A percentile compares a stretch with the other conserved stretches of the same genome.
Conservation (phyloP, 2,113 vertebrate genomes). For the Epinephelus lanceolatus region DNA sequence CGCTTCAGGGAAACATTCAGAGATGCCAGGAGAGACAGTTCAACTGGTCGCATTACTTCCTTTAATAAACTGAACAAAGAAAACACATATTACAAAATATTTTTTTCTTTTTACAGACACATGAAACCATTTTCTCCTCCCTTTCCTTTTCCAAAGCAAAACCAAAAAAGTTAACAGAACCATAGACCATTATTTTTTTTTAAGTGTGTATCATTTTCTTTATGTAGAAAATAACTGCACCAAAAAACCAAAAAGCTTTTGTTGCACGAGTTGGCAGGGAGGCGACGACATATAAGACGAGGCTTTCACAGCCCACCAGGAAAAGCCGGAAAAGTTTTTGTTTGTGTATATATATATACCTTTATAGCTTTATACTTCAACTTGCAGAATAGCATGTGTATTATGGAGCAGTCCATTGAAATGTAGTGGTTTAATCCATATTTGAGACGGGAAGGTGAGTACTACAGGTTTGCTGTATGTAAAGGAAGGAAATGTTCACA, state of each 20-base stretch:
- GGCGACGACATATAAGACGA: slow-evolving; percentile 42
- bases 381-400: slow-evolving; percentile 33
- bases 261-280: slow-evolving; percentile 65
- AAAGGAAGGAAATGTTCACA: slow-evolving; percentile 7
- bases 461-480: slow-evolving; percentile 26
- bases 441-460: slow-evolving; percentile 38
- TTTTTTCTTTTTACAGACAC: slow-evolving; percentile 85
- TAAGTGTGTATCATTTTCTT: slow-evolving; percentile 70
- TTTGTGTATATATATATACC: not conserved
- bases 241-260: slow-evolving; percentile 69
- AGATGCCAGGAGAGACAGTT: slow-evolving; percentile 39
- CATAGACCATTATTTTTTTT: slow-evolving; percentile 63
- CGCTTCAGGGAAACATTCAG: slow-evolving; percentile 32
- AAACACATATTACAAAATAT: slow-evolving; percentile 95
- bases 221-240: slow-evolving; percentile 80
- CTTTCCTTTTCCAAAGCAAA: slow-evolving; percentile 60
- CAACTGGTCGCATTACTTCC: slow-evolving; percentile 88
- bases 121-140: slow-evolving; percentile 71
- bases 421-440: slow-evolving; percentile 41
- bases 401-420: slow-evolving; percentile 24
- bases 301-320: slow-evolving; percentile 43
- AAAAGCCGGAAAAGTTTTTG: slow-evolving; percentile 42
- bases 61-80: slow-evolving; percentile 92
- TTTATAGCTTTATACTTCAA: slow-evolving; percentile 45
- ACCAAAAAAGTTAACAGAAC: slow-evolving; percentile 75